These are phyloP conservation scores for Cordilura impudica DNA, from an alignment of 2,888 invertebrate genomes.

Conservation along the genomic window DNA sequence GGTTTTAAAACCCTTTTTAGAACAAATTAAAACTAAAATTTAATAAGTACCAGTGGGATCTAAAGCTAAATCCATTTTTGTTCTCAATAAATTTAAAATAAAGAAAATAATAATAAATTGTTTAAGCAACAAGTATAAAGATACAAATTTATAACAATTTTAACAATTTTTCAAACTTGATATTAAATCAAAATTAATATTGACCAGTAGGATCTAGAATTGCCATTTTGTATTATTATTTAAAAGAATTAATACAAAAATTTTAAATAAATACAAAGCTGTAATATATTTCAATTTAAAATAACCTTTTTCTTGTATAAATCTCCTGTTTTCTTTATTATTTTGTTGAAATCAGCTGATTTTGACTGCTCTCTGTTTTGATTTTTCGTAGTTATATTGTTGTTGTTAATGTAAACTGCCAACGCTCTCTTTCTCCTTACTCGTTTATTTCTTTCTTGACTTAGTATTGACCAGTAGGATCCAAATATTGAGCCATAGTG, in stretches of 20 bases:
- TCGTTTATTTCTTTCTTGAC: conserved; percentile 3
- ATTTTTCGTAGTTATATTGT: conserved; percentile 39
- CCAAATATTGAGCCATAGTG: conserved; percentile 74
- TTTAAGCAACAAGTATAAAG: background rate
- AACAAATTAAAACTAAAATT: background rate
- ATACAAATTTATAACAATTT: background rate
- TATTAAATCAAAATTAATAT: conserved; percentile 67
- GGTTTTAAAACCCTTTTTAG: background rate
- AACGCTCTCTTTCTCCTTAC: conserved; percentile 15
- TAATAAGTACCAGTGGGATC: conserved; percentile 77
- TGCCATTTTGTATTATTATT: conserved; percentile 69
- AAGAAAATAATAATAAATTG: background rate
- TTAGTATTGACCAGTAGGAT: conserved; percentile 77
- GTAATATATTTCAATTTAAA: background rate
- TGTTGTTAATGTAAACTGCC: conserved; percentile 9
- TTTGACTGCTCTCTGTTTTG: conserved; percentile 47
- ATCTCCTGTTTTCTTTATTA: conserved; percentile 22
- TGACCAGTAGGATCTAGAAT: conserved; percentile 77
- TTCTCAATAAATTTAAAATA: conserved; percentile 6
- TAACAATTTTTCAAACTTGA: background rate
- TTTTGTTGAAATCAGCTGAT: conserved; percentile 47
- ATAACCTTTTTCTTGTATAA: background rate
- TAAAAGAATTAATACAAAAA: conserved; percentile 1
- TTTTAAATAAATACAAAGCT: conserved; percentile 3
- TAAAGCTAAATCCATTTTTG: conserved; percentile 73